A percentile compares a stretch with the other conserved stretches of the same genome.
Evolutionary conservation across 2,113 vertebrate genomes (phyloP).

Genomic region (Cyanistes caeruleus): DNA sequence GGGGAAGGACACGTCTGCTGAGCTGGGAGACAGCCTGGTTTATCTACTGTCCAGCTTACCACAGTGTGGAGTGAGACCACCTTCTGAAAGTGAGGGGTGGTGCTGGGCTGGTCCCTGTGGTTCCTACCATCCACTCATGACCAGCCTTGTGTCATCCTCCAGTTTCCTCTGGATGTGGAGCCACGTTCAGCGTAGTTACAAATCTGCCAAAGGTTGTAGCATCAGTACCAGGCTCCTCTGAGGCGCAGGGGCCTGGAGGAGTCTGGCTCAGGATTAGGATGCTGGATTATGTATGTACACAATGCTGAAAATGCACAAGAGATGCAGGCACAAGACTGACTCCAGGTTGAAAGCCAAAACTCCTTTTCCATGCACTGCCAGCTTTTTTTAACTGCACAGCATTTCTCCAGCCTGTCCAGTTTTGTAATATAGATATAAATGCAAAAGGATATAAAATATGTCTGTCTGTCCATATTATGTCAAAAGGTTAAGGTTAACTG

Average conservation of each 20-base stretch:
- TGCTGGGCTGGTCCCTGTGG: neutral
- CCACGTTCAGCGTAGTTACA: neutral
- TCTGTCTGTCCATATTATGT: neutral
- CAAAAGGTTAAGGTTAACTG: neutral
- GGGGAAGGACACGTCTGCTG: neutral
- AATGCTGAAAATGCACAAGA: neutral
- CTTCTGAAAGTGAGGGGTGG: neutral
- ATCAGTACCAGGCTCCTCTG: neutral
- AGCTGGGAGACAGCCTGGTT: neutral
- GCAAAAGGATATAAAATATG: neutral
- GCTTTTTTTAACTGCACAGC: neutral
- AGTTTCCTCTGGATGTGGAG: rapidly evolving
- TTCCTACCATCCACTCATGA: neutral
- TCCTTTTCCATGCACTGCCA: neutral
- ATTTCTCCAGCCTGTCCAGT: neutral
- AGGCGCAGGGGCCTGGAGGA: neutral
- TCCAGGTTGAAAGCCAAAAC: neutral
- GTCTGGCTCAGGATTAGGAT: neutral
- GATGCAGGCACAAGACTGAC: neutral
- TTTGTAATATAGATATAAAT: neutral
- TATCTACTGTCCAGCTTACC: neutral
- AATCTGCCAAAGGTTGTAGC: neutral
- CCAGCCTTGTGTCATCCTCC: neutral
- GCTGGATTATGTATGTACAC: rapidly evolving
- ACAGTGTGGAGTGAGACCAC: rapidly evolving